Base-by-base conservation (phyloP, 64 coral and sea anemone genomes). In the Platygyra sinensis region DNA sequence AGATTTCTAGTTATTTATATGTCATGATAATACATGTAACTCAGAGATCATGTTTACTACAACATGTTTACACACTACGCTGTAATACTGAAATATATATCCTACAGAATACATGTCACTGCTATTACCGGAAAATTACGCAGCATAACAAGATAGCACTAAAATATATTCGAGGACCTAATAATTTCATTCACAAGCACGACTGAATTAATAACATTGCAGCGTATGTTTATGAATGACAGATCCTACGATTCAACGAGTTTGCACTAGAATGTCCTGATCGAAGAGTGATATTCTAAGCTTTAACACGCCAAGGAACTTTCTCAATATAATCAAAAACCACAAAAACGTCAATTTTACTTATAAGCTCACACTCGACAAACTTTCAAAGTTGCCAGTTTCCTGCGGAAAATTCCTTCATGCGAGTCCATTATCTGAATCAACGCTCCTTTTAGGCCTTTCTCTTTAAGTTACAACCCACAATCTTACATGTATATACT, bases 261-360 rank as follows among this genome's bases (percentile, higher is more conserved):
- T 67, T 20, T 67, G 22, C 22, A 84, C 81, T 51, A 42, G 69
- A 84, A 84, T 84, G 4, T n/a, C 64, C 64, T 10, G 9, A 67
- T 67, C 24, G 24, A 24, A 24, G 64, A 69, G 62, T 69, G 81
- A 39, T 28, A 50, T 69, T 84, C 29, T n/a, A 82, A 60, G 60
- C 80, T 64, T 82, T 64, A 10, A 79, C 29, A 67, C 42, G 4
- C 62, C 81, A 69, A 42, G 64, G 18, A 18, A 5, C 38, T 16
- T 28, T 7, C 62, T 36, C 81, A 84, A 84, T 84, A 84, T 36
- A 76, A 76, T 76, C 18, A 22, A 42, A 69, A 50, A 39, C 63
- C 81, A 63, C 62, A 84, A 84, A 84, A 36, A 84, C 81, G 62
- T 69, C 81, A 84, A 50, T 10, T 14, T 4, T 67, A 84, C 81